These are phyloP conservation scores for Drosophila nr. fundita DNA, from an alignment of 2,888 invertebrate genomes.

Conservation along the genomic window DNA sequence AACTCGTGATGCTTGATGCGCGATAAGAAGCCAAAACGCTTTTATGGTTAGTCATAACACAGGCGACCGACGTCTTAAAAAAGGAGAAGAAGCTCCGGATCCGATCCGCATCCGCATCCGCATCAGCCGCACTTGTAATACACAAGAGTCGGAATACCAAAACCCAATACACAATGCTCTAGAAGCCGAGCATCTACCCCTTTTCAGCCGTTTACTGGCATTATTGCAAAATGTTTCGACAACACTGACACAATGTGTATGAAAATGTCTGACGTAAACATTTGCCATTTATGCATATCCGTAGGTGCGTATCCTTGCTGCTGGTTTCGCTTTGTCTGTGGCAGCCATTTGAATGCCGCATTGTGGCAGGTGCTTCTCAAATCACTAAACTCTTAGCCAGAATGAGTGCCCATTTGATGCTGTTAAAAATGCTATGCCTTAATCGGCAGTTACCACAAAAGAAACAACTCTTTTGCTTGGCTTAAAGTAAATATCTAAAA, in stretches of 20 bases:
- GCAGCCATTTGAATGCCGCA: constrained; percentile 14
- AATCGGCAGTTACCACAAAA: background rate
- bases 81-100: constrained; percentile 13
- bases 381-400: constrained; percentile 32
- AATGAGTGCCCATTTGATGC: constrained; percentile 52
- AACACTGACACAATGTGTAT: constrained; percentile 16
- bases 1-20: constrained; percentile 67
- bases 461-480: background rate
- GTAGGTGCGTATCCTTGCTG: constrained; percentile 22
- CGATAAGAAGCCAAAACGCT: constrained; percentile 68
- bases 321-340: constrained; percentile 10
- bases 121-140: constrained; percentile 26
- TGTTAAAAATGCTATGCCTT: background rate
- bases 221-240: constrained; percentile 48
- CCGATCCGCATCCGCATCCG: constrained; percentile 26
- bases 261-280: constrained; percentile 31
- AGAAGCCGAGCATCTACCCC: constrained; percentile 40
- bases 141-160: constrained; percentile 33
- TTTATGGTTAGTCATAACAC: constrained; percentile 77
- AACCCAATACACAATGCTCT: constrained; percentile 25
- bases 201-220: constrained; percentile 20
- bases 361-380: constrained; percentile 42
- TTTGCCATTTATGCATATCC: constrained; percentile 46
- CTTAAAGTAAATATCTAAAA: background rate
- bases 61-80: constrained; percentile 29